Base-by-base conservation (phyloP, 1,140 invertebrate species). In the Bombus superbus region DNA sequence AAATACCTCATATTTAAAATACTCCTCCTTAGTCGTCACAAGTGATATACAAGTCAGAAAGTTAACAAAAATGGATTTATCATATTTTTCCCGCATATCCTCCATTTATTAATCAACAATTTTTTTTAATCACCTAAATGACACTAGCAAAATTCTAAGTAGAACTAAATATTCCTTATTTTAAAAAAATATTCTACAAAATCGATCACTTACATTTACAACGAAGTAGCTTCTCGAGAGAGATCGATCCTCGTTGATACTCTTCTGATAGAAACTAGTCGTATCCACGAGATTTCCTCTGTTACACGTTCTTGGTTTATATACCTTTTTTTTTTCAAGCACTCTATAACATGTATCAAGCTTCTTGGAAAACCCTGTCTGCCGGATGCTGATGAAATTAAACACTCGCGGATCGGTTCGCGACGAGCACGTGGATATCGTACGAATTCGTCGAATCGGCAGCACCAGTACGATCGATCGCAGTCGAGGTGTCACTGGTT, bases 401-500 rank as follows among this genome's bases (percentile, higher is more conserved):
- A 10, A 38, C 53, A 79, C 74, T n/a, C 40, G n/a, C 47, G 18
- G 59, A 18, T 13, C 18, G 47, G 25, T 42, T 47, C 62, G 62
- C 22, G 62, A 11, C 42, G 42, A 57, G 18, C 59, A 83, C 81
- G 62, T 68, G 81, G 71, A 32, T n/a, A 28, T 35, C 25, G 80
- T 38, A 15, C 66, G 72, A 83, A 62, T 9, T 10, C 15, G 22
- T 35, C 2, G 44, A 83, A 35, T 62, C 35, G 13, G n/a, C 77
- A 25, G 53, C 32, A 71, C 47, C 64, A 69, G 73, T 74, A 71
- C 47, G 73, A 86, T 85, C 80, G 88, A 87, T 88, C 75, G 88
- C 83, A 88, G 89, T 86, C 87, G 92, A 92, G 91, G 90, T 93
- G 92, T 94, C 93, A 93, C 93, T 93, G 92, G 83, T 92, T 91